Evolutionary conservation across 1,140 invertebrate genomes (phyloP).

Genomic region (Himalopsyche phryganea): DNA sequence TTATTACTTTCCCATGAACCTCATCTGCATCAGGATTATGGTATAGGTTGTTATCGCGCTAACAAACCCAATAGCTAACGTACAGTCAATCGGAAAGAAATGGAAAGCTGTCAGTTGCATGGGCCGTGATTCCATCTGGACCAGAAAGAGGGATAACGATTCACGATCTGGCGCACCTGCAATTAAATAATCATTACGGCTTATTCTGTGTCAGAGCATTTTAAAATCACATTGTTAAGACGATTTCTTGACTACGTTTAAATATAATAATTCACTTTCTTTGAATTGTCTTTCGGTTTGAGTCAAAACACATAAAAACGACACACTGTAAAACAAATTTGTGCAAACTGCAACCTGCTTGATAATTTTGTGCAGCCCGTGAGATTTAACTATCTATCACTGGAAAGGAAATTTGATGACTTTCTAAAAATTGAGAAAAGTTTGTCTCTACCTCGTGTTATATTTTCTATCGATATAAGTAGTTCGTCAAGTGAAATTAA

Average conservation of each 20-base stretch:
- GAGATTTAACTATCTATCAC: too few relatives aligned
- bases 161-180: not conserved
- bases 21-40: slow-evolving; percentile 1
- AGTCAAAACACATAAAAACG: too few relatives aligned
- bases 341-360: too few relatives aligned
- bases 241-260: not conserved
- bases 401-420: too few relatives aligned
- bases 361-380: too few relatives aligned
- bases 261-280: not conserved
- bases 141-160: not conserved
- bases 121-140: not conserved
- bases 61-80: not conserved
- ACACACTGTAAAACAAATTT: too few relatives aligned
- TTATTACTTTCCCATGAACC: too few relatives aligned
- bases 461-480: too few relatives aligned
- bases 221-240: not conserved
- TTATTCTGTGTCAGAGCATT: not conserved
- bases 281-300: not conserved
- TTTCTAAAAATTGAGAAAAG: too few relatives aligned
- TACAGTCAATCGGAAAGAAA: not conserved
- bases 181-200: not conserved
- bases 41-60: not conserved
- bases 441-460: too few relatives aligned
- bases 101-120: not conserved
- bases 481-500: too few relatives aligned